These are phyloP conservation scores for Calyptomena viridis DNA, from an alignment of 2,113 vertebrate genomes.

Conservation along the genomic window DNA sequence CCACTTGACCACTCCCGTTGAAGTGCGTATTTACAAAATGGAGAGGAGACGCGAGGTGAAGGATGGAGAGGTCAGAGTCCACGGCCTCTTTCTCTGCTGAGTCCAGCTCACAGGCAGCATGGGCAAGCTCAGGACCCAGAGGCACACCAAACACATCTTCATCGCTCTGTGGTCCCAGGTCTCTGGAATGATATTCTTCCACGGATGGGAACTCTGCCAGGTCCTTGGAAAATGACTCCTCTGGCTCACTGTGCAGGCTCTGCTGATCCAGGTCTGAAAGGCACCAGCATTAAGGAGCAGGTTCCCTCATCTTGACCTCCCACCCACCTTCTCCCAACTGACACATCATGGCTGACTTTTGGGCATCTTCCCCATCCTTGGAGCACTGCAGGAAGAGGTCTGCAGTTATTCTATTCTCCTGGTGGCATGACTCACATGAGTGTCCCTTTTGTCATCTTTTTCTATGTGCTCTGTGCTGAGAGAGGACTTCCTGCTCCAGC, in stretches of 20 bases:
- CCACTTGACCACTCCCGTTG: constrained; percentile 80
- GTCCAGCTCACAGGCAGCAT: constrained; percentile 65
- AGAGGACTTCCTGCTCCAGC: not conserved
- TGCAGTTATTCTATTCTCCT: not conserved
- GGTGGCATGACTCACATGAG: not conserved
- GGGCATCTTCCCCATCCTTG: not conserved
- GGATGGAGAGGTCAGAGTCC: constrained; percentile 81
- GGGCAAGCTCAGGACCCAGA: constrained; percentile 60
- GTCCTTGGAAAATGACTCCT: constrained; percentile 87
- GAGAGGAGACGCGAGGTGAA: constrained; percentile 89
- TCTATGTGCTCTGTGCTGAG: not conserved
- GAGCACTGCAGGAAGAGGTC: not conserved
- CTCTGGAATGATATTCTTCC: constrained; percentile 80
- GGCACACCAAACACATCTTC: constrained; percentile 65
- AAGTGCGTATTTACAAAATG: constrained; percentile 99
- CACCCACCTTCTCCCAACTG: not conserved
- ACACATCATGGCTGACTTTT: not conserved
- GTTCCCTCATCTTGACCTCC: not conserved
- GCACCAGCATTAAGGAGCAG: not conserved
- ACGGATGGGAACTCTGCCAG: constrained; percentile 84
- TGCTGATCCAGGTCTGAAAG: constrained; percentile 92
- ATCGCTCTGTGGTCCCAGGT: constrained; percentile 67
- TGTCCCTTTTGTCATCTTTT: not conserved
- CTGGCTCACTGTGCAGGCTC: constrained; percentile 89
- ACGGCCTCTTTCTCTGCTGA: constrained; percentile 57